A percentile compares a stretch with the other conserved stretches of the same genome.
These are phyloP conservation scores for Folsomia candida DNA, from an alignment of 2,888 invertebrate species.

Conservation along the genomic window DNA sequence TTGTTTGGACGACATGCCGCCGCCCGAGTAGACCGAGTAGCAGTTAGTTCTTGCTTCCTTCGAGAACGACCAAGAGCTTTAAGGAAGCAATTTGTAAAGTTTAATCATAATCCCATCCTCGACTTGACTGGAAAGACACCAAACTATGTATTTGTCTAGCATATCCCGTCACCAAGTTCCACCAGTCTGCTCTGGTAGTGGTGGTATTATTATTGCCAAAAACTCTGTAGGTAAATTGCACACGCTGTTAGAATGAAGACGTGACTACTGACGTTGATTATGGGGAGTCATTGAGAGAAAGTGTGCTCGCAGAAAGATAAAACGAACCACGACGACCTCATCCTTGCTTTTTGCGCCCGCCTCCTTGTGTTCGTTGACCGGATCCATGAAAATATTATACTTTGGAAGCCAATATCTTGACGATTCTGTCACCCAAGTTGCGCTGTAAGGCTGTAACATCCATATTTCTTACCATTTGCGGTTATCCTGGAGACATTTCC, in stretches of 20 bases:
- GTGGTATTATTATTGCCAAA: neutral
- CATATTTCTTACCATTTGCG: constrained; percentile 11
- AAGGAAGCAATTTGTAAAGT: constrained; percentile 12
- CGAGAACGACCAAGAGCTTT: neutral
- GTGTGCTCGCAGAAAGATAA: constrained; percentile 10
- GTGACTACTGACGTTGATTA: constrained; percentile 4
- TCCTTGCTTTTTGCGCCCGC: too few relatives aligned
- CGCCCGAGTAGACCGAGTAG: too few relatives aligned
- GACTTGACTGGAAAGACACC: too few relatives aligned
- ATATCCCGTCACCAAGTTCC: too few relatives aligned
- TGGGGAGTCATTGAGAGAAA: neutral
- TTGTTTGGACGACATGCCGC: neutral
- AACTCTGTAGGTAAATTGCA: constrained; percentile 8
- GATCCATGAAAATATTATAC: neutral
- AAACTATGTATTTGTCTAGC: too few relatives aligned
- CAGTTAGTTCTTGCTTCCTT: neutral
- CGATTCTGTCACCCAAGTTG: neutral
- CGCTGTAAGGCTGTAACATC: neutral
- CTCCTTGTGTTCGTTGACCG: too few relatives aligned
- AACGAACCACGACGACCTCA: neutral
- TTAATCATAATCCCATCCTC: constrained; percentile 17
- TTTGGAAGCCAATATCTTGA: constrained; percentile 6
- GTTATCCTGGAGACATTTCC: neutral
- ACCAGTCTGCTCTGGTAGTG: neutral
- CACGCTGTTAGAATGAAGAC: constrained; percentile 1